phyloP scores from a whole-genome alignment of 2,888 invertebrate species.

The Listrodromus nycthemerus region DNA sequence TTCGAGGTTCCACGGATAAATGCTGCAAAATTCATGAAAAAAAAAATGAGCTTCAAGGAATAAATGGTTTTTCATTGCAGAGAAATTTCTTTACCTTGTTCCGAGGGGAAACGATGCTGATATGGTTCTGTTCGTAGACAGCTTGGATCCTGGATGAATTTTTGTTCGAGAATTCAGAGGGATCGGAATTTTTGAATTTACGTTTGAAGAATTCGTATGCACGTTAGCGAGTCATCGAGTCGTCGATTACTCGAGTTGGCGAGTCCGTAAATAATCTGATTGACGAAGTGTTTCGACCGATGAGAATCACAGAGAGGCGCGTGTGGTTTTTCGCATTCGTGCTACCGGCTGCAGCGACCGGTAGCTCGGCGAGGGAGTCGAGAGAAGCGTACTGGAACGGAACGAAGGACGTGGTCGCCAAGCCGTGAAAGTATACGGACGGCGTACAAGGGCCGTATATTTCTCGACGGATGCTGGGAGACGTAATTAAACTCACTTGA shows the following conservation, averaged over 20 bases:
- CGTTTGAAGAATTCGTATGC: too few relatives aligned
- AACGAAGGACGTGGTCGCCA: constrained; percentile 76
- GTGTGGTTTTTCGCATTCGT: neutral
- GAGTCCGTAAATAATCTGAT: neutral
- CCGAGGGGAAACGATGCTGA: too few relatives aligned
- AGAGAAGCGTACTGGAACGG: constrained; percentile 70
- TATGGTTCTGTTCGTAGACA: too few relatives aligned
- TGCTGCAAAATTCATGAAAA: neutral
- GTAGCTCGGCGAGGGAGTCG: constrained; percentile 37
- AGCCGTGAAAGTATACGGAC: constrained; percentile 75
- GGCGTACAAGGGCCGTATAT: constrained; percentile 60
- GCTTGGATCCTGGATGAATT: too few relatives aligned
- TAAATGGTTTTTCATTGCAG: neutral
- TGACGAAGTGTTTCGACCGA: neutral
- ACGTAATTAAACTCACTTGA: constrained; percentile 51
- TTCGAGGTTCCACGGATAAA: neutral
- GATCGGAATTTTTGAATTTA: too few relatives aligned
- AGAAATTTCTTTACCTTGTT: too few relatives aligned
- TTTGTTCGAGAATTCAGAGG: too few relatives aligned
- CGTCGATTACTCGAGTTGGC: too few relatives aligned
- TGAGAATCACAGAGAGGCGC: neutral
- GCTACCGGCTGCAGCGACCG: neutral
- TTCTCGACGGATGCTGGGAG: constrained; percentile 64
- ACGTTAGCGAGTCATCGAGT: too few relatives aligned
- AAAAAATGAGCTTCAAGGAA: neutral